Base-by-base conservation (phyloP, 2,113 vertebrate species). In the Girardinichthys multiradiatus region DNA sequence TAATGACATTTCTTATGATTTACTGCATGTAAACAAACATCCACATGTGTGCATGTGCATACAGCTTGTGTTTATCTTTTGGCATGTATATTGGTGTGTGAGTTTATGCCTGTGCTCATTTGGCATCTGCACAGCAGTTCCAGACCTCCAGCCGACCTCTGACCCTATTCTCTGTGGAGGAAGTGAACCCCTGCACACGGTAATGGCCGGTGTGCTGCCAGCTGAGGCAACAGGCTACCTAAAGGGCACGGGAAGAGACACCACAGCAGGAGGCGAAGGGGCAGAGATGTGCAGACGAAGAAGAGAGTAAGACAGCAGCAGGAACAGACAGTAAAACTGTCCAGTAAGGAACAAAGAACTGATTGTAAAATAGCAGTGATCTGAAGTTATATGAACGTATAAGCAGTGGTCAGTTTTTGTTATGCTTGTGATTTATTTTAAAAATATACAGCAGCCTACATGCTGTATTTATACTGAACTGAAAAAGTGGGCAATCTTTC, bases 1-100 rank as follows among this genome's bases (percentile, higher is more conserved):
- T 92, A 94, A 89, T 86, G 92, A 93, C 92, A 94, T 94, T 94
- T 91, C 79, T 86, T 72, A 68, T 19, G 74, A 79, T 90, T 87
- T 84, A 83, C 48, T 82, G 73, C 72, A 73, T 76, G 84, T 76
- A 79, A 79, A 86, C 82, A 83, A 81, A 81, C 79, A 83, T 82
- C 74, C 57, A 71, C 61, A 2, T 83, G 69, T 69, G 82, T 61
- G 68, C 26, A 28, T 62, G 73, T 81, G 77, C 57, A 54, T 62
- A 51, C 42, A 21, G 21, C 75, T 27, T 57, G 77, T 77, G 67
- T 80, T 28, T 75, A 17, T 72, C 74, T 84, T 58, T 65, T 69
- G 65, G 64, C 72, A 33, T 31, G 29, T 74, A 35, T 21, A 4
- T 64, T 48, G 10, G 64, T 39, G 57, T 76, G 69, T 79, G 57